phyloP scores from a whole-genome alignment of 2,113 vertebrate genomes.

The Brachypodius melanocephalos region DNA sequence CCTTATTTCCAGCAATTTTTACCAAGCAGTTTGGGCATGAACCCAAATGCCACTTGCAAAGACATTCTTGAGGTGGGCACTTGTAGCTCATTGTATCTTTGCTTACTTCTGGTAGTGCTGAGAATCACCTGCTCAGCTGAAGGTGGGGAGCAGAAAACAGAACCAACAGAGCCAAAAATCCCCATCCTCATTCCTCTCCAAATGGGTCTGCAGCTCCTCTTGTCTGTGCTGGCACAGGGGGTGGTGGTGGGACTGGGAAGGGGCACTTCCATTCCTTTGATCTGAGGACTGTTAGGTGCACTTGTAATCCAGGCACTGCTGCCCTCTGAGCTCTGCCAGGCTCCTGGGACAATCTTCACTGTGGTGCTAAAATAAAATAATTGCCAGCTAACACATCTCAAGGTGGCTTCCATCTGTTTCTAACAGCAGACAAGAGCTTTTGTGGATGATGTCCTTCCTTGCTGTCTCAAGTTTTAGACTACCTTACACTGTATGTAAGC shows the following conservation, averaged over 20 bases:
- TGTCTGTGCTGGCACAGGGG: neutral
- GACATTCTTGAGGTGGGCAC: neutral
- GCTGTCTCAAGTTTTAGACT: neutral
- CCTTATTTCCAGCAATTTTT: neutral
- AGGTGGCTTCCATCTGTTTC: neutral
- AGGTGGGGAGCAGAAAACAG: neutral
- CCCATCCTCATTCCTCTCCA: neutral
- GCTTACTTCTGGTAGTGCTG: neutral
- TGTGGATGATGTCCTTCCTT: neutral
- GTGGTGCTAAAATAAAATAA: accelerated
- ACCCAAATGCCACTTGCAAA: neutral
- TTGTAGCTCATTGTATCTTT: neutral
- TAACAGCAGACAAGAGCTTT: neutral
- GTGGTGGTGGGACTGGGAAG: neutral
- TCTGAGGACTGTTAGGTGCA: too few relatives aligned
- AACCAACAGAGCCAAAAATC: neutral
- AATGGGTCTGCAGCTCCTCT: neutral
- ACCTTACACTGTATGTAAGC: neutral
- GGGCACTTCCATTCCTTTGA: neutral
- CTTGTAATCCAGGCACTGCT: neutral
- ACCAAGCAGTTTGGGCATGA: neutral
- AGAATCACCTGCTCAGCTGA: neutral
- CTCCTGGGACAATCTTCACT: neutral
- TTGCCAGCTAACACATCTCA: neutral
- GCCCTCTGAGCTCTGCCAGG: neutral